Base-by-base conservation (phyloP, 2,113 vertebrate genomes). In the Callaeas wilsoni region DNA sequence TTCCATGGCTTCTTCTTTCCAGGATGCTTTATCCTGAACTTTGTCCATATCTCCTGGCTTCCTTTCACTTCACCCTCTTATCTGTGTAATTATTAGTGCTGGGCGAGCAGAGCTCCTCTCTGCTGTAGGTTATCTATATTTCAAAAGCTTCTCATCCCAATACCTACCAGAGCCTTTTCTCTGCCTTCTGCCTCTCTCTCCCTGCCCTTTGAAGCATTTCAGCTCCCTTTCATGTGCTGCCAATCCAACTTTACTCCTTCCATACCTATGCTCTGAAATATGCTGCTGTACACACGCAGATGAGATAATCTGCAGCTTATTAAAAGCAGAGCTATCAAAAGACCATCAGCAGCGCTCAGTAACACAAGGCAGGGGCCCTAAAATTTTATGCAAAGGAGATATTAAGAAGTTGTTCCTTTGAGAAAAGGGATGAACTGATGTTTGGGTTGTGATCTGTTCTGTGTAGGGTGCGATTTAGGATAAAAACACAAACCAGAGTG, bases 91-190 rank as follows among this genome's bases (percentile, higher is more conserved):
- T 62, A 89, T 65, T 65, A 63, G 83, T 32, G 89, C 80, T n/a
- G 70, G 92, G 56, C 92, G 94, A 95, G 93, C 75, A 92, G 86
- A 87, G 91, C 80, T 91, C 84, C 67, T 77, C 95, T 89, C 94
- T 94, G 96, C 95, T 97, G 96, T 96, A 97, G 96, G 96, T 97
- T 97, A 97, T 97, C 95, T 95, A 57, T 93, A 89, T 97, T 96
- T 96, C 96, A 97, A 97, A 96, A 95, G 95, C 93, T 92, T 95
- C 95, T 81, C 95, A 78, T 84, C 95, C 96, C 93, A 44, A 37
- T 92, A 63, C 80, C 89, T 90, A 69, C 70, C 89, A 87, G 96
- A 90, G 68, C 86, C 65, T 92, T 86, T 87, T 90, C 94, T 81
- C 93, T 93, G 86, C 92, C 81, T 96, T 75, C 93, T 94, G 91